Percentiles rank a stretch among this genome's conserved stretches.
phyloP scores from a whole-genome alignment of 2,797 vertebrate species.

The Poecilia wingei region DNA sequence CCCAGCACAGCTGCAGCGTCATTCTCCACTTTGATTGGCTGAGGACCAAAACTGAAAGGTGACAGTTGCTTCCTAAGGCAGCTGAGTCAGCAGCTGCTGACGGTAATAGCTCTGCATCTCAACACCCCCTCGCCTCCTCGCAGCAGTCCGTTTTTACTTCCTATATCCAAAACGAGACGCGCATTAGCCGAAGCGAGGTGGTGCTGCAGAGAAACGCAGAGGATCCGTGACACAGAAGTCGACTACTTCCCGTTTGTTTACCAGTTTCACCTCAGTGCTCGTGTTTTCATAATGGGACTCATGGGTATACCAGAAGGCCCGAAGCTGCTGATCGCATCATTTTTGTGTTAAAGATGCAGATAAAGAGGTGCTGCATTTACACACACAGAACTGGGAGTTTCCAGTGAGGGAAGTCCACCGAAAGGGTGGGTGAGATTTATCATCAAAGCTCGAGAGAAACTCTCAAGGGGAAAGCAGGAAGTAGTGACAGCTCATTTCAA shows the following conservation, averaged over 20 bases:
- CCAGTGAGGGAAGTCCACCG: conserved; percentile 49
- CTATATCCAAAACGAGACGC: conserved; percentile 20
- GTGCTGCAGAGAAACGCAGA: not conserved
- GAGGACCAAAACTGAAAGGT: conserved; percentile 35
- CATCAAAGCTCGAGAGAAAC: conserved; percentile 4
- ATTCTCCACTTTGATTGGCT: conserved; percentile 60
- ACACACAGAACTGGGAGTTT: conserved; percentile 33
- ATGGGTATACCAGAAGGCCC: conserved; percentile 25
- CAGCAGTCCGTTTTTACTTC: conserved; percentile 45
- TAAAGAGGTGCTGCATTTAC: not conserved
- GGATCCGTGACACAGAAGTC: conserved; percentile 14
- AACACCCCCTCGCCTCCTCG: conserved; percentile 42
- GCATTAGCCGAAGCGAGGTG: not conserved
- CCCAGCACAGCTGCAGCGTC: conserved; percentile 15
- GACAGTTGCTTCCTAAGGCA: conserved; percentile 66
- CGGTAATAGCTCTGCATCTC: conserved; percentile 57
- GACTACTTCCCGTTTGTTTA: conserved; percentile 25
- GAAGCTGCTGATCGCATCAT: conserved; percentile 12
- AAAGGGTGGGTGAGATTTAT: not conserved
- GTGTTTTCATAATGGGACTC: conserved; percentile 8
- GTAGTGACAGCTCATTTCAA: conserved; percentile 5
- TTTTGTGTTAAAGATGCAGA: not conserved
- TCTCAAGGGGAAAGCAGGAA: not conserved
- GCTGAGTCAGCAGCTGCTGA: conserved; percentile 77
- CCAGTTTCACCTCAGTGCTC: conserved; percentile 37